Base-by-base conservation (phyloP, 2,113 vertebrate genomes). In the Oncorhynchus mykiss region DNA sequence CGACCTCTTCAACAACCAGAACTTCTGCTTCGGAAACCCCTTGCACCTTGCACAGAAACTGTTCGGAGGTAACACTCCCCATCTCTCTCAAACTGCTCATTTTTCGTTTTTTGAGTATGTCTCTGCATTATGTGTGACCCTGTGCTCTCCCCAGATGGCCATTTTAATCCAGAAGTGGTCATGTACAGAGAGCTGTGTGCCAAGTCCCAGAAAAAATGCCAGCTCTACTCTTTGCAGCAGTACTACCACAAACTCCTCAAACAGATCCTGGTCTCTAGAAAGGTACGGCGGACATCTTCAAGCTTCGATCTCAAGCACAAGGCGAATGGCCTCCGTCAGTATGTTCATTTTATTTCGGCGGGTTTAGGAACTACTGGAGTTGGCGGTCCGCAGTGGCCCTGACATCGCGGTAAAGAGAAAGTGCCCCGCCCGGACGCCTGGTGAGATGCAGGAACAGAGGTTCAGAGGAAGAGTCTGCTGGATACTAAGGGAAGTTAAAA, bases 131-230 rank as follows among this genome's bases (percentile, higher is more conserved):
- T 54, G 51, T 5, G 16, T 54, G 3, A 54, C 5, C 1, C 51
- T 54, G 51, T 54, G 51, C 51, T 54, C 16, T 5, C 51, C 13
- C 3, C 87, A 99, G 97, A 99, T 79, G 98, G 98, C 18, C 94
- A 96, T 87, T 98, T 99, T 80, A 99, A 98, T 82, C 98, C 97
- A 0, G 97, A 99, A 74, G 97, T 99, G 74, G 97, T 99, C 77
- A 98, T 96, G 60, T 99, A 99, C 83, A 93, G 98, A 70, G 95
- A 97, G 74, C 86, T 99, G 7, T 99, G 96, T 88, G 92, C 94
- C 31, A 99, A 96, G 87, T 98, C 97, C 0, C 98, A 99, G 88
- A 96, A 92, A 82, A 99, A 97, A 71, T 94, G 95, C 5, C 96
- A 97, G 76, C 79, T 98, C 81, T 93, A 88, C 81, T 94, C 93